These are phyloP conservation scores for Microchirus variegatus DNA, from an alignment of 2,797 vertebrate genomes.

Conservation along the genomic window DNA sequence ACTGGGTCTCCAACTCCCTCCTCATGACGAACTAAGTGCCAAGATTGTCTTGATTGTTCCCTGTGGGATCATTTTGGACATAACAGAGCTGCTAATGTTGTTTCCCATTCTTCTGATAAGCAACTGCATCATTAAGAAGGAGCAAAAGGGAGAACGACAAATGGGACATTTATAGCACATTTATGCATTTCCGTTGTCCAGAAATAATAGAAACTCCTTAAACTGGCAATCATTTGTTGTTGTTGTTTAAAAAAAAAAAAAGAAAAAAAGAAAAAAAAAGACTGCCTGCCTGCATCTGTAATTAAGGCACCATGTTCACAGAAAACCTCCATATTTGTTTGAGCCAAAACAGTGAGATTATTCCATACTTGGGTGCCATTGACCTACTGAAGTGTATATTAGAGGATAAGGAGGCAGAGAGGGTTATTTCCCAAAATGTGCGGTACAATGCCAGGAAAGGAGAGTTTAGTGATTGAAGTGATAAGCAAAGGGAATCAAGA, in stretches of 20 bases:
- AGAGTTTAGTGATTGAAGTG: conserved; percentile 31
- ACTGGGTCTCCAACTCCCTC: conserved; percentile 4
- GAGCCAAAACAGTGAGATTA: background rate
- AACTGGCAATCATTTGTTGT: no score
- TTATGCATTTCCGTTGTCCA: background rate
- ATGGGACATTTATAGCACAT: background rate
- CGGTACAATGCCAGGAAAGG: conserved; percentile 4
- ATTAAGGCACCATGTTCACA: background rate
- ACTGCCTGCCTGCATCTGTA: no score
- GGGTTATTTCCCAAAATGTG: conserved; percentile 36
- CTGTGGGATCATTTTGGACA: conserved; percentile 22
- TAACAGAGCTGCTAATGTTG: background rate
- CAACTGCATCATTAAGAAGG: conserved; percentile 1
- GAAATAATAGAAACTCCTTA: background rate
- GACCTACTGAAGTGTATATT: conserved; percentile 26
- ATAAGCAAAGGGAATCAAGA: conserved; percentile 15
- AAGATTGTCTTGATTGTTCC: conserved; percentile 35
- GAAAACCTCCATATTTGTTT: conserved; percentile 9
- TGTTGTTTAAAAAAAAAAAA: no score
- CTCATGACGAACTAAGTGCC: conserved; percentile 9
- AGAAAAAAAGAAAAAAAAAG: no score
- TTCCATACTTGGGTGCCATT: conserved; percentile 12
- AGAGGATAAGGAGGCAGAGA: conserved; percentile 2
- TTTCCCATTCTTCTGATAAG: conserved; percentile 22
- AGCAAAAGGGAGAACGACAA: background rate